Conservation (phyloP, 2,888 invertebrate species). For the Drosophila paranaensis region DNA sequence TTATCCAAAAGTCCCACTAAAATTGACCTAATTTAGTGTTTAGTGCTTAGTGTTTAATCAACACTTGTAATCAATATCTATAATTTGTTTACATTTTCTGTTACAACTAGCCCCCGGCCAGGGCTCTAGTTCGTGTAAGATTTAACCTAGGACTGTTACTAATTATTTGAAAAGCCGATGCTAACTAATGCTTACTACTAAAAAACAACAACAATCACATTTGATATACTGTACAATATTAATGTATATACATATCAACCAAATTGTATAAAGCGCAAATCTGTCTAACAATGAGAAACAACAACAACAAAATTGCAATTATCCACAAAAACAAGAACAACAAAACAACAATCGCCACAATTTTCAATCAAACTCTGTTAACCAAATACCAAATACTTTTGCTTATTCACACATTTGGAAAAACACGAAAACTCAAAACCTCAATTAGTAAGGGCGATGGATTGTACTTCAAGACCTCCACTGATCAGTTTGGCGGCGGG, state of each 20-base stretch:
- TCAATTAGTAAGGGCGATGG: conserved; percentile 93
- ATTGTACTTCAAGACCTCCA: conserved; percentile 90
- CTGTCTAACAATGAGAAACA: conserved; percentile 34
- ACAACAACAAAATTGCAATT: conserved; percentile 32
- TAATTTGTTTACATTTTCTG: conserved; percentile 18
- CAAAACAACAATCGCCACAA: conserved; percentile 17
- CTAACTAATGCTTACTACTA: conserved; percentile 41
- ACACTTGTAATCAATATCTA: conserved; percentile 17
- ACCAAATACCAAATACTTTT: conserved; percentile 53
- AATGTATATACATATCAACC: conserved; percentile 3
- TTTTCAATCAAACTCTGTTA: conserved; percentile 50
- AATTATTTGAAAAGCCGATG: conserved; percentile 23
- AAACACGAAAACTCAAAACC: conserved; percentile 18
- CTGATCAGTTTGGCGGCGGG: conserved; percentile 54
- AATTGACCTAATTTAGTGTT: conserved; percentile 36
- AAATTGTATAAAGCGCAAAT: conserved; percentile 44
- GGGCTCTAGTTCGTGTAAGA: conserved; percentile 10
- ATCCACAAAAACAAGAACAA: conserved; percentile 49
- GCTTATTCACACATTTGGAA: conserved; percentile 61
- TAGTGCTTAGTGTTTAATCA: conserved; percentile 19
- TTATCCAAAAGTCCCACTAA: conserved; percentile 48
- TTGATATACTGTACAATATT: conserved; percentile 1
- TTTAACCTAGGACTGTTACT: conserved; percentile 23
- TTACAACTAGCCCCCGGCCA: conserved; percentile 1
- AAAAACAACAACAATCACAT: conserved; percentile 20